Percentiles rank a stretch among this genome's conserved stretches.
Conservation (phyloP, 2,888 invertebrate species). For the Epistrophella euchroma region DNA sequence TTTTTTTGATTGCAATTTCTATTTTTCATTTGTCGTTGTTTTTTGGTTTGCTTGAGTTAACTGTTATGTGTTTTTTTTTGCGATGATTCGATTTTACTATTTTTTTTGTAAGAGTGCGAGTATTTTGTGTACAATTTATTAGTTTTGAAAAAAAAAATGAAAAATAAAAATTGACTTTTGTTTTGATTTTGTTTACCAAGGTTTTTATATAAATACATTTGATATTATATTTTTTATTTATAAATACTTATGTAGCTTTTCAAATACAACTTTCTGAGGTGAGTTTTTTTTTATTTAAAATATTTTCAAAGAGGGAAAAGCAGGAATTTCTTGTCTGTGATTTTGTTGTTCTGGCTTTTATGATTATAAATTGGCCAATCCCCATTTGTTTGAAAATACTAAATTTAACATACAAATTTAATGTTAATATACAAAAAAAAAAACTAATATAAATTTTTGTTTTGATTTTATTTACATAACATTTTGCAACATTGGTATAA, state of each 20-base stretch:
- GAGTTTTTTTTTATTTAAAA: constrained; percentile 16
- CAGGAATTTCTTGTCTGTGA: neutral
- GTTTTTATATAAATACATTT: constrained; percentile 12
- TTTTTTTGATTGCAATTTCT: constrained; percentile 1
- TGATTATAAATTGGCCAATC: neutral
- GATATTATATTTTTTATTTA: constrained; percentile 10
- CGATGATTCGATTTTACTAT: neutral
- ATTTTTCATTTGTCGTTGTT: constrained; percentile 41
- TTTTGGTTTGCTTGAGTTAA: constrained; percentile 20
- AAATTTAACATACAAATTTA: neutral
- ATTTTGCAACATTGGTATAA: constrained; percentile 75
- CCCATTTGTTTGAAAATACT: neutral
- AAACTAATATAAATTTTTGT: constrained; percentile 16
- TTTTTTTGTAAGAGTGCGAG: constrained; percentile 58
- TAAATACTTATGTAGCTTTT: constrained; percentile 50
- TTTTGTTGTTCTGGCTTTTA: neutral
- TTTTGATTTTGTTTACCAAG: neutral
- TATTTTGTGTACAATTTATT: constrained; percentile 50
- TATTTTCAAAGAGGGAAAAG: constrained; percentile 10
- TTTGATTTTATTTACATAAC: constrained; percentile 71
- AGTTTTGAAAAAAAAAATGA: neutral
- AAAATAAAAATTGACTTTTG: too few relatives aligned
- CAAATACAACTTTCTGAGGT: constrained; percentile 45
- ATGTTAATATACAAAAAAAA: constrained; percentile 33
- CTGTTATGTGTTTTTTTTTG: neutral